These are phyloP conservation scores for Balaeniceps rex DNA, from an alignment of 2,113 vertebrate species.

Conservation along the genomic window DNA sequence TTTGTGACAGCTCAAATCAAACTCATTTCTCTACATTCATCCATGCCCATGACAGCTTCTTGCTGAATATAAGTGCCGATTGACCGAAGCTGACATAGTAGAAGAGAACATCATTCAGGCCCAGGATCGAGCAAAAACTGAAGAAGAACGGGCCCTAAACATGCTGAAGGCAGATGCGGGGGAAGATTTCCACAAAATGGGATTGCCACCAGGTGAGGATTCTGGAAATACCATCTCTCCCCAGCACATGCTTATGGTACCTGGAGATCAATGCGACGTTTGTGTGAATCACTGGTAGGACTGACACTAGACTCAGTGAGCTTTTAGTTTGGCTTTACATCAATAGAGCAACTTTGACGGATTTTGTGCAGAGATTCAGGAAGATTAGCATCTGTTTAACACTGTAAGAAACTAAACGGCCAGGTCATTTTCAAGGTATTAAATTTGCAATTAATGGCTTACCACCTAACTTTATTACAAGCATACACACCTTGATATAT, in stretches of 20 bases:
- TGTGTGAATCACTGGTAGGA: not conserved
- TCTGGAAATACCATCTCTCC: not conserved
- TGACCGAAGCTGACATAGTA: slow-evolving; percentile 75
- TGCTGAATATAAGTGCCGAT: slow-evolving; percentile 55
- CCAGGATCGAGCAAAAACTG: slow-evolving; percentile 66
- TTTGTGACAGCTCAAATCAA: not conserved
- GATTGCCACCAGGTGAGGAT: slow-evolving; percentile 78
- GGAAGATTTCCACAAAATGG: slow-evolving; percentile 36
- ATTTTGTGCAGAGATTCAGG: not conserved
- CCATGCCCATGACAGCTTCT: slow-evolving; percentile 60
- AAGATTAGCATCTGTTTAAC: not conserved
- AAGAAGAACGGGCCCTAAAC: slow-evolving; percentile 67
- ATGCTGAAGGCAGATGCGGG: slow-evolving; percentile 18
- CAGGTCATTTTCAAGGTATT: not conserved
- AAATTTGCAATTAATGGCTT: not conserved
- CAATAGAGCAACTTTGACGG: not conserved
- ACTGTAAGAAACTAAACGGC: not conserved
- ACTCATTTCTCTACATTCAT: not conserved
- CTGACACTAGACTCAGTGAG: not conserved
- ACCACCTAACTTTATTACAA: not conserved
- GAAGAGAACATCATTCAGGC: slow-evolving; percentile 84
- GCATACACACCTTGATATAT: not conserved
- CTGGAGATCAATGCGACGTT: not conserved
- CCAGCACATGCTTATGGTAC: not conserved
- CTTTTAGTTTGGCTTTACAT: not conserved